Evolutionary conservation across 2,888 invertebrate species (phyloP).

Genomic region (Tupiocoris notatus): DNA sequence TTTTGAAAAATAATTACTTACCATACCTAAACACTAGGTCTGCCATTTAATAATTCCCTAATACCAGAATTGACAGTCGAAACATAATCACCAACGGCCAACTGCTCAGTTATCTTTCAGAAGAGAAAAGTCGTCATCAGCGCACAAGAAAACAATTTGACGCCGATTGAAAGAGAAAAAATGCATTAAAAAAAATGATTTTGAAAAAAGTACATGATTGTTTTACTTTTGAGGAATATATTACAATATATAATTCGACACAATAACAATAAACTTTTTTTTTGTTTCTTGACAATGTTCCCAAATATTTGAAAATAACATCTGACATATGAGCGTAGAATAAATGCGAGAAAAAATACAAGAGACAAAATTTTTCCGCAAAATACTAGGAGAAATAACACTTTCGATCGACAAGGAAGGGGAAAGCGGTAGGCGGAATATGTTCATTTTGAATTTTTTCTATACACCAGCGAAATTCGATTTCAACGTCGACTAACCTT

Average conservation of each 20-base stretch:
- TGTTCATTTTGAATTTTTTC: background rate
- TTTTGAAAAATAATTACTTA: too few relatives aligned
- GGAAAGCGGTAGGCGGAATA: background rate
- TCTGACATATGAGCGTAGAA: conserved; percentile 13
- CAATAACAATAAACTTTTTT: conserved; percentile 26
- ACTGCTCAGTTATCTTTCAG: too few relatives aligned
- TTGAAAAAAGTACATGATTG: background rate
- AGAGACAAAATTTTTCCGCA: background rate
- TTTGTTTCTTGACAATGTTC: background rate
- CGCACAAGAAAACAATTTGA: too few relatives aligned
- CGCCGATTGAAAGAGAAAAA: conserved; percentile 54
- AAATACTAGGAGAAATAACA: background rate
- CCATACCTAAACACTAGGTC: too few relatives aligned
- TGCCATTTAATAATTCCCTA: too few relatives aligned
- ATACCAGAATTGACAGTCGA: too few relatives aligned
- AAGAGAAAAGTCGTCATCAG: too few relatives aligned
- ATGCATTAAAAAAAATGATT: conserved; percentile 39
- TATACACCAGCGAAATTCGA: background rate
- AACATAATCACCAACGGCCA: too few relatives aligned
- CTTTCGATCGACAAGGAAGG: background rate
- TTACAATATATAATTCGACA: conserved; percentile 31
- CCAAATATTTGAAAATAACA: conserved; percentile 36
- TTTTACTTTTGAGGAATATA: conserved; percentile 20
- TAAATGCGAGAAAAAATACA: background rate
- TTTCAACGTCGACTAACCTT: background rate